Conservation (phyloP, 92 coral and sea anemone genomes). For the Parazoanthus atlanticus region DNA sequence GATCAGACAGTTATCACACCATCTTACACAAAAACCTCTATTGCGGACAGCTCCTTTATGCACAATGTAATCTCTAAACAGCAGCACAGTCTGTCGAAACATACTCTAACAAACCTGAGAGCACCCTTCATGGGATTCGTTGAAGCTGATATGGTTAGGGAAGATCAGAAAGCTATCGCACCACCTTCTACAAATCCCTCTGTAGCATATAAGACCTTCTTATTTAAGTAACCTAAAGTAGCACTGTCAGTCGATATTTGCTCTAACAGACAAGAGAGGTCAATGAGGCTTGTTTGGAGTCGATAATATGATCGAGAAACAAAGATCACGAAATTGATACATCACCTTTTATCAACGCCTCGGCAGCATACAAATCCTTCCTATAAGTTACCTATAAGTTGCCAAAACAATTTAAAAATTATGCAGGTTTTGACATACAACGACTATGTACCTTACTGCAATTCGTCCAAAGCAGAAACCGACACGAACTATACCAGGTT, state of each 20-base stretch:
- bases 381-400: constrained; percentile 76
- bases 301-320: neutral
- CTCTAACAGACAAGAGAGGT: neutral
- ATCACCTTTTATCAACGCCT: constrained; percentile 82
- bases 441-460: neutral
- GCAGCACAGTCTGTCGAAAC: too few relatives aligned
- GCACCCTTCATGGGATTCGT: too few relatives aligned
- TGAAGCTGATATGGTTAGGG: too few relatives aligned
- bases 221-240: neutral
- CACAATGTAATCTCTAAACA: too few relatives aligned
- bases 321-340: neutral
- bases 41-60: too few relatives aligned
- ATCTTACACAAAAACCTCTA: too few relatives aligned
- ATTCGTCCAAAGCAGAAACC: neutral
- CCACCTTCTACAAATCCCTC: too few relatives aligned
- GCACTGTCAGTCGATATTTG: neutral
- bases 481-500: too few relatives aligned
- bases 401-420: neutral
- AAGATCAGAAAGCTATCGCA: too few relatives aligned
- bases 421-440: neutral
- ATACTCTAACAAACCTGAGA: too few relatives aligned
- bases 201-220: neutral
- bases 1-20: too few relatives aligned
- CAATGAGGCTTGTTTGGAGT: neutral
- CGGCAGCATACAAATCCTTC: constrained; percentile 86